phyloP scores from a whole-genome alignment of 2,113 vertebrate species.

The Rattus rattus region DNA sequence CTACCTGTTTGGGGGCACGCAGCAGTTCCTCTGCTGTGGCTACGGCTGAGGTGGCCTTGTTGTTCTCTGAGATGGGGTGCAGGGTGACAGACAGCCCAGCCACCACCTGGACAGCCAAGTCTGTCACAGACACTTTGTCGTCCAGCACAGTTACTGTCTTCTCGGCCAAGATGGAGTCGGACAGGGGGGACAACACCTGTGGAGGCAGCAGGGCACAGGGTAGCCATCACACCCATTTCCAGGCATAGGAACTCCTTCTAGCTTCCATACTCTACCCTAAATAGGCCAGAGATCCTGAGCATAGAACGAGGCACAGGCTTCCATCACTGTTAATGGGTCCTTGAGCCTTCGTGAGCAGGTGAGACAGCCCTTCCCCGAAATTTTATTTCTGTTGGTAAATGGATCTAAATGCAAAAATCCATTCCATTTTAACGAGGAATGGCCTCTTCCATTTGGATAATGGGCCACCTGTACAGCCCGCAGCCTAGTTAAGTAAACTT shows the following conservation, averaged over 20 bases:
- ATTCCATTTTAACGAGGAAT: neutral
- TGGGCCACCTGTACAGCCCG: rapidly evolving
- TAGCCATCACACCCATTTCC: rapidly evolving
- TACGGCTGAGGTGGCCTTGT: constrained; percentile 91
- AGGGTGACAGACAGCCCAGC: constrained; percentile 93
- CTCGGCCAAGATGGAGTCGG: constrained; percentile 98
- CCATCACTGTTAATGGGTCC: rapidly evolving
- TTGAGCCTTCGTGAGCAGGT: too few relatives aligned
- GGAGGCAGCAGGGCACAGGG: neutral
- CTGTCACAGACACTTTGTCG: constrained; percentile 96
- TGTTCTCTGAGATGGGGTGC: constrained; percentile 90
- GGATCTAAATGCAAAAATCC: neutral
- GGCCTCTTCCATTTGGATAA: neutral
- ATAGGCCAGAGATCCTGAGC: neutral
- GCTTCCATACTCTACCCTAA: rapidly evolving
- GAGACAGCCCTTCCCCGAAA: neutral
- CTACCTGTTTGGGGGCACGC: constrained; percentile 94
- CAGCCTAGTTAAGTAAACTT: neutral
- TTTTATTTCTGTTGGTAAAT: neutral
- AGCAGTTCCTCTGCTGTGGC: constrained; percentile 93
- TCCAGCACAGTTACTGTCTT: constrained; percentile 95
- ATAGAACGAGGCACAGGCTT: rapidly evolving
- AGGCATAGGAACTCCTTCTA: rapidly evolving
- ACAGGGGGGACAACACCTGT: constrained; percentile 96
- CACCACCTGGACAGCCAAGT: constrained; percentile 95